Evolutionary conservation across 2,113 vertebrate genomes (phyloP).

Genomic region (Potamarius usumacintae): DNA sequence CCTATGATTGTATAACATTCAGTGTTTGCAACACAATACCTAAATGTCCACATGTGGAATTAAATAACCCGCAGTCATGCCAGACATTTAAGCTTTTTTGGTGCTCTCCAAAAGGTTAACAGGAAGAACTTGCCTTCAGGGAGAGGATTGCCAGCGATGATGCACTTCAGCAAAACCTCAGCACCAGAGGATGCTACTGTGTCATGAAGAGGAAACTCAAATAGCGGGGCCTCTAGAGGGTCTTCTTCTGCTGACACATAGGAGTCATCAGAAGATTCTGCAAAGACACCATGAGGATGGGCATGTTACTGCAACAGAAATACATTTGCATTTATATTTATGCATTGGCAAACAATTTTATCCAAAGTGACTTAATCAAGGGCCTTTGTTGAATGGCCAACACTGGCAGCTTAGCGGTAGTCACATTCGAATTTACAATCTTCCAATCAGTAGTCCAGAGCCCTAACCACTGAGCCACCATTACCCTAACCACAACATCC

Average conservation of each 20-base stretch:
- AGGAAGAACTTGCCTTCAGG: conserved; percentile 81
- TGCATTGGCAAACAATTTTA: not conserved
- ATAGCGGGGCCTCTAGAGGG: conserved; percentile 89
- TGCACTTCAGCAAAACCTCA: conserved; percentile 87
- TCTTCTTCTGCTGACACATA: conserved; percentile 96
- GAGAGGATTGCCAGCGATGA: conserved; percentile 84
- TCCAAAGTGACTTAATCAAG: not conserved
- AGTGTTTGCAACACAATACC: too few relatives aligned
- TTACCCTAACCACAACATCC: not conserved
- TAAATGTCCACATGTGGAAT: not conserved
- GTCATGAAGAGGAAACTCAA: conserved; percentile 89
- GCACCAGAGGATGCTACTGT: conserved; percentile 75
- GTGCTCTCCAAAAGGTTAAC: not conserved
- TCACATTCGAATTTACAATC: not conserved
- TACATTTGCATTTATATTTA: not conserved
- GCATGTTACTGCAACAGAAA: not conserved
- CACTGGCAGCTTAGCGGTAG: too few relatives aligned
- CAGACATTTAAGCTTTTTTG: not conserved
- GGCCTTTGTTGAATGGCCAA: not conserved
- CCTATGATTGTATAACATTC: not conserved
- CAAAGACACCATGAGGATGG: conserved; percentile 13
- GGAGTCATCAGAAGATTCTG: conserved; percentile 96
- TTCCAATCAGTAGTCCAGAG: not conserved
- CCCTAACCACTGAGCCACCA: not conserved
- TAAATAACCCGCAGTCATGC: not conserved